Conservation (phyloP, 2,888 invertebrate species). For the Agriopis leucophaearia region DNA sequence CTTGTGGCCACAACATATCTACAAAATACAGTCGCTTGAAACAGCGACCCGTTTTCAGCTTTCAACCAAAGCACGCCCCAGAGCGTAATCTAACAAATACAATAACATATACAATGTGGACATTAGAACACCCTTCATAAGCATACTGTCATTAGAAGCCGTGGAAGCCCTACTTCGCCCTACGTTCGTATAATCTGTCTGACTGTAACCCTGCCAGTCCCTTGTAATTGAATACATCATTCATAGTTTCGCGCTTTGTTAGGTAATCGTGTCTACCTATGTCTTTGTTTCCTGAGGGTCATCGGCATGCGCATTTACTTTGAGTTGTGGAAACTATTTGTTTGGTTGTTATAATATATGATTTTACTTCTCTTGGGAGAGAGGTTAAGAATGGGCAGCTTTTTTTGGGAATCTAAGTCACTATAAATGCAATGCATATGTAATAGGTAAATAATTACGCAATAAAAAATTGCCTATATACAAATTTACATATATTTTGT, state of each 20-base stretch:
- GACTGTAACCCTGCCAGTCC: slow-evolving; percentile 47
- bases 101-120: slow-evolving; percentile 8
- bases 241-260: slow-evolving; percentile 30
- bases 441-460: too few relatives aligned
- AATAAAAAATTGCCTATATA: too few relatives aligned
- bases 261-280: slow-evolving; percentile 12
- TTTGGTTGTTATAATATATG: background rate
- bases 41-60: slow-evolving; percentile 8
- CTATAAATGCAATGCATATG: too few relatives aligned
- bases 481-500: too few relatives aligned
- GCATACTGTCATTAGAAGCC: slow-evolving; percentile 50
- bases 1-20: background rate
- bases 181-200: slow-evolving; percentile 51
- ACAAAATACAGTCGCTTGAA: slow-evolving; percentile 12
- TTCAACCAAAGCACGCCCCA: slow-evolving; percentile 6
- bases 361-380: background rate
- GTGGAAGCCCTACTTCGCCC: slow-evolving; percentile 51
- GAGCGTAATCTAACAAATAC: slow-evolving; percentile 21
- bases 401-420: too few relatives aligned
- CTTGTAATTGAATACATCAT: slow-evolving; percentile 44
- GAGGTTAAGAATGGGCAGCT: too few relatives aligned
- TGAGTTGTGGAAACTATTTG: background rate
- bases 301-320: slow-evolving; percentile 1
- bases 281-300: slow-evolving; percentile 18
- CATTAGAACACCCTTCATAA: slow-evolving; percentile 34